Conservation (phyloP, 2,113 vertebrate genomes). For the Semicossyphus pulcher region DNA sequence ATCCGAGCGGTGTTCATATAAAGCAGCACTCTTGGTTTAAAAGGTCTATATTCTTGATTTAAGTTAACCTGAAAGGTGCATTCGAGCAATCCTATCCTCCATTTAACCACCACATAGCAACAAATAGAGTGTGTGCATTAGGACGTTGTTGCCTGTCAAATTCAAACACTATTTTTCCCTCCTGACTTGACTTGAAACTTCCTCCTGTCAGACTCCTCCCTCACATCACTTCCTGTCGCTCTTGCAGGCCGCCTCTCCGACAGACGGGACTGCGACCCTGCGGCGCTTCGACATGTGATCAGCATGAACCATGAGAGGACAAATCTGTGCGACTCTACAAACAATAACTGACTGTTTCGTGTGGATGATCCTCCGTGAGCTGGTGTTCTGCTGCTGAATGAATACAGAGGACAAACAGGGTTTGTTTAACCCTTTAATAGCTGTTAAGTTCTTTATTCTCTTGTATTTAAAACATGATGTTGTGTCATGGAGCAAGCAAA, state of each 20-base stretch:
- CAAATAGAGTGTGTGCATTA: too few relatives aligned
- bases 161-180: too few relatives aligned
- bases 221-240: neutral
- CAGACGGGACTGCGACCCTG: neutral
- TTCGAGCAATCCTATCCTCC: too few relatives aligned
- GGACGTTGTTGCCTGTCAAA: too few relatives aligned
- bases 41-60: too few relatives aligned
- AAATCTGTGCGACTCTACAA: neutral
- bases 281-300: conserved; percentile 26
- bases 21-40: too few relatives aligned
- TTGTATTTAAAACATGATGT: too few relatives aligned
- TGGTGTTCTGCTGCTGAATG: neutral
- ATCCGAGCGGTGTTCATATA: too few relatives aligned
- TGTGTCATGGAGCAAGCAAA: too few relatives aligned
- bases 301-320: neutral
- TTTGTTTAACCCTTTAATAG: neutral
- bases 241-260: conserved; percentile 16
- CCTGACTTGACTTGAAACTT: neutral
- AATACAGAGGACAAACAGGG: neutral
- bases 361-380: too few relatives aligned
- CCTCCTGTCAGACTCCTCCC: neutral
- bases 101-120: too few relatives aligned
- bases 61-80: too few relatives aligned
- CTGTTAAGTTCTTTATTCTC: neutral
- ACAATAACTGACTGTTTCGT: neutral